These are phyloP conservation scores for Diplodus sargus DNA, from an alignment of 2,797 vertebrate species.

Conservation along the genomic window DNA sequence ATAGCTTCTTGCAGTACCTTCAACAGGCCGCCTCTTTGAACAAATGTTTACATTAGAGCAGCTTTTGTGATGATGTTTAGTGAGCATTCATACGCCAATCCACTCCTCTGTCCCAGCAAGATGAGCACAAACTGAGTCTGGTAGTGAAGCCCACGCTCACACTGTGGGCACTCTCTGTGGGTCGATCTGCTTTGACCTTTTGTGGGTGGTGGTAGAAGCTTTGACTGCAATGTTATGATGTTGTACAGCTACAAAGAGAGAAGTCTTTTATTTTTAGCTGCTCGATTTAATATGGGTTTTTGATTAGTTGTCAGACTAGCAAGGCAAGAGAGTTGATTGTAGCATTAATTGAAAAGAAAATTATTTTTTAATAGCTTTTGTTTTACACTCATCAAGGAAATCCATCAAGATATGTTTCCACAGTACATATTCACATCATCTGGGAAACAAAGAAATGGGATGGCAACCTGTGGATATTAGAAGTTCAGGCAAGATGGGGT, in stretches of 20 bases:
- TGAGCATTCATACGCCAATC: neutral
- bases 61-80: slow-evolving; percentile 1
- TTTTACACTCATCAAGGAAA: neutral
- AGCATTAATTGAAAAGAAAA: neutral
- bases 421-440: neutral
- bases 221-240: slow-evolving; percentile 41
- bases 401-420: neutral
- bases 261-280: slow-evolving; percentile 36
- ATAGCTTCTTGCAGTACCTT: neutral
- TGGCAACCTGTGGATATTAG: neutral
- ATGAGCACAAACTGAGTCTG: slow-evolving; percentile 28
- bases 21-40: neutral
- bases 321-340: neutral
- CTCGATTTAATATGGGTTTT: slow-evolving; percentile 21
- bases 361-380: neutral
- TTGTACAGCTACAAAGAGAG: slow-evolving; percentile 34
- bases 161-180: slow-evolving; percentile 36
- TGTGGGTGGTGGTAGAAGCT: slow-evolving; percentile 50
- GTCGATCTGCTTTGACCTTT: slow-evolving; percentile 56
- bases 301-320: neutral
- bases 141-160: slow-evolving; percentile 36
- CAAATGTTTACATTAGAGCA: neutral
- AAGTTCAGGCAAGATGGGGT: neutral
- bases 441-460: neutral
- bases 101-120: slow-evolving; percentile 22